A percentile compares a stretch with the other conserved stretches of the same genome.
Conservation (phyloP, 2,113 vertebrate species). For the Brienomyrus brachyistius region DNA sequence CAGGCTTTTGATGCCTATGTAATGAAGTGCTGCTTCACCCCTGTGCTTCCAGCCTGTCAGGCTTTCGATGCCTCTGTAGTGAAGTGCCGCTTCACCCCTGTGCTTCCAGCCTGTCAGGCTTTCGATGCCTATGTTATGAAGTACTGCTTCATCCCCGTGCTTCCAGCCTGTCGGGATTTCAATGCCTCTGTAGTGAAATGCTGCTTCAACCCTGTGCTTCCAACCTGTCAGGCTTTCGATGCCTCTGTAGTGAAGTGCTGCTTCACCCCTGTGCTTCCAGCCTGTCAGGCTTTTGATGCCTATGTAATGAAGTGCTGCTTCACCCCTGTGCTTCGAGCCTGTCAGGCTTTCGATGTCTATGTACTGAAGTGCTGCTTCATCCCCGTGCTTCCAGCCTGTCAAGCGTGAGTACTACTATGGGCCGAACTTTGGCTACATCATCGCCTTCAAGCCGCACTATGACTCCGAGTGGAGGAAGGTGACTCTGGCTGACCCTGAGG, state of each 20-base stretch:
- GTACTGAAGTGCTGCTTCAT: background rate
- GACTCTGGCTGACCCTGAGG: constrained; percentile 75
- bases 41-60: too few relatives aligned
- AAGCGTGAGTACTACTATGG: constrained; percentile 88
- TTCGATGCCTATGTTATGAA: background rate
- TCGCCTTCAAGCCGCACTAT: constrained; percentile 79
- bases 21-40: too few relatives aligned
- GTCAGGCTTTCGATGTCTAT: too few relatives aligned
- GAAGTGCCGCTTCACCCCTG: background rate
- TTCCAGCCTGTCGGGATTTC: constrained; percentile 72
- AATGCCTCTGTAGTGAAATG: too few relatives aligned
- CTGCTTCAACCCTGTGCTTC: too few relatives aligned
- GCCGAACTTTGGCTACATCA: constrained; percentile 87
- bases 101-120: constrained; percentile 33
- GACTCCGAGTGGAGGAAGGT: constrained; percentile 79
- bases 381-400: constrained; percentile 66
- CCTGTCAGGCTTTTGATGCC: too few relatives aligned
- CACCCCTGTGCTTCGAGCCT: too few relatives aligned
- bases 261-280: too few relatives aligned
- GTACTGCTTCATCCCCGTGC: background rate
- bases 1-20: too few relatives aligned
- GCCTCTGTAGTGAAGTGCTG: too few relatives aligned
- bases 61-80: background rate
- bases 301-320: too few relatives aligned
- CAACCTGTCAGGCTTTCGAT: too few relatives aligned